Conservation (phyloP, 2,113 vertebrate genomes). For the Rostratula benghalensis region DNA sequence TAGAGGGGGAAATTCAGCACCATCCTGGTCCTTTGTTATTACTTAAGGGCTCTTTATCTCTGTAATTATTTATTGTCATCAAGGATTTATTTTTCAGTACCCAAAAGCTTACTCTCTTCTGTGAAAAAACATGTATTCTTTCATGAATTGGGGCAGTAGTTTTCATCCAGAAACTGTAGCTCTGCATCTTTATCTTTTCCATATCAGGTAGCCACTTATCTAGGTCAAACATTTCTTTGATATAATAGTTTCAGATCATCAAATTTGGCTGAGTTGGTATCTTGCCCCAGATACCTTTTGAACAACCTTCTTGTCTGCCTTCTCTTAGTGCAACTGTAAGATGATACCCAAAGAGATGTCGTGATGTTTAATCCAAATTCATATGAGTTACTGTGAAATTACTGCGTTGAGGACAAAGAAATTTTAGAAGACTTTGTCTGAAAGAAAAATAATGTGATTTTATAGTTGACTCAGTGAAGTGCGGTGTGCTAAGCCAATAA, state of each 20-base stretch:
- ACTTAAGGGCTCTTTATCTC: no score
- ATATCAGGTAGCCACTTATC: background rate
- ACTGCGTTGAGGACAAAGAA: background rate
- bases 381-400: background rate
- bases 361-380: background rate
- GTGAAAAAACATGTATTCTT: background rate
- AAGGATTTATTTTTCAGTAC: background rate
- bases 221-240: background rate
- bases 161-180: background rate
- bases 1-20: background rate
- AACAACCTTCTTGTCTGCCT: background rate
- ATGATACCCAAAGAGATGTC: background rate
- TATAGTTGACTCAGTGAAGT: background rate
- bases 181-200: background rate
- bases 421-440: background rate
- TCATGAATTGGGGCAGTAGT: background rate
- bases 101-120: background rate
- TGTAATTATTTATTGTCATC: no score
- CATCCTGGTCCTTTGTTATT: background rate
- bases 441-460: background rate
- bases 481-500: background rate
- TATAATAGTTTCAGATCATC: background rate
- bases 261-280: background rate
- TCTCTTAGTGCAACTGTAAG: background rate
- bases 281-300: background rate